Conservation (phyloP, 2,797 vertebrate genomes). For the Phrynocephalus guinanensis region DNA sequence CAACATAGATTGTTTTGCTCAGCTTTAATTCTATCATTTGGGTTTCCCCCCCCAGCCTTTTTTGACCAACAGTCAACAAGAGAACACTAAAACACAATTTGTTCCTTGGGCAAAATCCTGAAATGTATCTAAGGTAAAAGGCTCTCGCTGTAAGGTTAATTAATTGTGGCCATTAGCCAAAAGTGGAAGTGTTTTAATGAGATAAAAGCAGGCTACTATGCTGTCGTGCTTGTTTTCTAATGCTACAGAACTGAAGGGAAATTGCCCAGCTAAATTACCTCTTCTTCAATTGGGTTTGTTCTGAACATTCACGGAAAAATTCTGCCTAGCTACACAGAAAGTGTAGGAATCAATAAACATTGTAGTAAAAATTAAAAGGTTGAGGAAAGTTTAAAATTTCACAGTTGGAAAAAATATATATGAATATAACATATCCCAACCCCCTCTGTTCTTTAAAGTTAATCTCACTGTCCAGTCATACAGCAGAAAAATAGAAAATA, state of each 20-base stretch:
- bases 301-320: slow-evolving; percentile 48
- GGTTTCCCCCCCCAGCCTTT: slow-evolving; percentile 4
- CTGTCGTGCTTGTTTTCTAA: slow-evolving; percentile 58
- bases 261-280: slow-evolving; percentile 46
- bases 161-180: slow-evolving; percentile 64
- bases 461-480: not conserved
- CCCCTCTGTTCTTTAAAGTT: not conserved
- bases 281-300: slow-evolving; percentile 53
- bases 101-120: slow-evolving; percentile 60
- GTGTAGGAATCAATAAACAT: slow-evolving; percentile 40
- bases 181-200: slow-evolving; percentile 69
- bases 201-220: slow-evolving; percentile 58
- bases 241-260: slow-evolving; percentile 34
- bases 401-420: not conserved
- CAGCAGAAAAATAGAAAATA: not conserved
- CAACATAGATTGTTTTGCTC: slow-evolving; percentile 55
- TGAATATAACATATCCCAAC: not conserved
- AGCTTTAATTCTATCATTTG: slow-evolving; percentile 66
- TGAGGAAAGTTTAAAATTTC: slow-evolving; percentile 10
- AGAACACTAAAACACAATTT: slow-evolving; percentile 65
- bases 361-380: slow-evolving; percentile 23
- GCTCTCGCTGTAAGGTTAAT: slow-evolving; percentile 68
- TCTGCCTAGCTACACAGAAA: slow-evolving; percentile 50
- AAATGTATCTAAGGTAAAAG: slow-evolving; percentile 66
- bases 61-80: slow-evolving; percentile 60